A percentile compares a stretch with the other conserved stretches of the same genome.
These are phyloP conservation scores for Drosophila demipolita DNA, from an alignment of 2,888 invertebrate genomes.

Conservation along the genomic window DNA sequence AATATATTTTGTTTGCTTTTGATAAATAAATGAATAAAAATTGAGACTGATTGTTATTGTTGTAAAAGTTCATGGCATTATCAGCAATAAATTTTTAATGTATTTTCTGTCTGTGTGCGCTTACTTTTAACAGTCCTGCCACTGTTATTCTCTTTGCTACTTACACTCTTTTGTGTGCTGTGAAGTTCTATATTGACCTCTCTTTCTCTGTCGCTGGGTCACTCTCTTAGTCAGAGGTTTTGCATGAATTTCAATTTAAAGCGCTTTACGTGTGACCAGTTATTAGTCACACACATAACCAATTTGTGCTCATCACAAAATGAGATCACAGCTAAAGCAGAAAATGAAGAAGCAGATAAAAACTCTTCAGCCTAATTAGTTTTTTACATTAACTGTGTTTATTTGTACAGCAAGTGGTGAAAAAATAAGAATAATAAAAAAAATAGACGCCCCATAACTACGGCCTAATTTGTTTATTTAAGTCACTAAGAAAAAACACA, in stretches of 20 bases:
- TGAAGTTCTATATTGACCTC: not conserved
- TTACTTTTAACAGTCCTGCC: constrained; percentile 7
- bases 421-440: constrained; percentile 45
- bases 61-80: constrained; percentile 67
- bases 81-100: constrained; percentile 40
- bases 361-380: constrained; percentile 65
- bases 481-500: constrained; percentile 44
- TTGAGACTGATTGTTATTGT: constrained; percentile 49
- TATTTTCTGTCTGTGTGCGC: constrained; percentile 4
- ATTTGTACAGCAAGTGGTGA: constrained; percentile 64
- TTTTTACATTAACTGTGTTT: constrained; percentile 73
- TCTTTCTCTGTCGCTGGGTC: constrained; percentile 1
- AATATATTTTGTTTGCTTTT: constrained; percentile 16
- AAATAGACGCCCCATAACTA: constrained; percentile 67
- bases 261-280: constrained; percentile 33
- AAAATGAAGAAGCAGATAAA: constrained; percentile 23
- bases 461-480: constrained; percentile 72
- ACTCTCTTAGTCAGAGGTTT: constrained; percentile 50
- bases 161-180: constrained; percentile 5
- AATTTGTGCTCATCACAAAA: constrained; percentile 61
- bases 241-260: constrained; percentile 64
- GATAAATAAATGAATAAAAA: constrained; percentile 41
- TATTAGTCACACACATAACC: constrained; percentile 67
- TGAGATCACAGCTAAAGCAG: constrained; percentile 64
- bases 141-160: constrained; percentile 4